These are phyloP conservation scores for Ceriagrion tenellum DNA, from an alignment of 2,888 invertebrate genomes.

Conservation along the genomic window DNA sequence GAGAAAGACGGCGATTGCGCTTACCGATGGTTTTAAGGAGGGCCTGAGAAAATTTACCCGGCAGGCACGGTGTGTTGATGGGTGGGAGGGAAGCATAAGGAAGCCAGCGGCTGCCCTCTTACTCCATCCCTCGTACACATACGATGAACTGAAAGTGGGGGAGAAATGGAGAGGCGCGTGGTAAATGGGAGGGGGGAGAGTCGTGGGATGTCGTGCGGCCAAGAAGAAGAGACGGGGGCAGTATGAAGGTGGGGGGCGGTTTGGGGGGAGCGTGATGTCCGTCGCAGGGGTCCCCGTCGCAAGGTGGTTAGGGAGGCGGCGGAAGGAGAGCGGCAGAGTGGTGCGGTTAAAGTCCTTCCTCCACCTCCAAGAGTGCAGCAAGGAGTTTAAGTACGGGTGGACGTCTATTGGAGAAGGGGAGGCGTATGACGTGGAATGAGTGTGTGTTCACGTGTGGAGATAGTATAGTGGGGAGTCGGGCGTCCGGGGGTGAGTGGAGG, in stretches of 20 bases:
- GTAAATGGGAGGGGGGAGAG: not conserved
- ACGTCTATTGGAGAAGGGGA: not conserved
- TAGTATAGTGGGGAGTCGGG: not conserved
- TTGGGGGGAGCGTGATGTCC: not conserved
- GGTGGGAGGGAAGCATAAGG: not conserved
- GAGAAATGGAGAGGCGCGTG: not conserved
- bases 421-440: not conserved
- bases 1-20: not conserved
- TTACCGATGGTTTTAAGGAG: slow-evolving; percentile 47
- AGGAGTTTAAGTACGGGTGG: slow-evolving; percentile 4
- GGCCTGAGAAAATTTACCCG: slow-evolving; percentile 43
- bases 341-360: not conserved
- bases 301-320: not conserved
- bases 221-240: not conserved
- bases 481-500: not conserved
- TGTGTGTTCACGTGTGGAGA: not conserved
- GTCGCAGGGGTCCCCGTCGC: not conserved
- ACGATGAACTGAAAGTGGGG: not conserved
- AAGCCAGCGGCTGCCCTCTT: not conserved
- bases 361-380: slow-evolving; percentile 53
- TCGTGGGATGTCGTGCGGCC: slow-evolving; percentile 19
- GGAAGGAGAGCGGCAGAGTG: not conserved
- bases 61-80: not conserved
- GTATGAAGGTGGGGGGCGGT: not conserved
- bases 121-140: not conserved